phyloP scores from a whole-genome alignment of 2,888 invertebrate genomes.

The Mantis religiosa region DNA sequence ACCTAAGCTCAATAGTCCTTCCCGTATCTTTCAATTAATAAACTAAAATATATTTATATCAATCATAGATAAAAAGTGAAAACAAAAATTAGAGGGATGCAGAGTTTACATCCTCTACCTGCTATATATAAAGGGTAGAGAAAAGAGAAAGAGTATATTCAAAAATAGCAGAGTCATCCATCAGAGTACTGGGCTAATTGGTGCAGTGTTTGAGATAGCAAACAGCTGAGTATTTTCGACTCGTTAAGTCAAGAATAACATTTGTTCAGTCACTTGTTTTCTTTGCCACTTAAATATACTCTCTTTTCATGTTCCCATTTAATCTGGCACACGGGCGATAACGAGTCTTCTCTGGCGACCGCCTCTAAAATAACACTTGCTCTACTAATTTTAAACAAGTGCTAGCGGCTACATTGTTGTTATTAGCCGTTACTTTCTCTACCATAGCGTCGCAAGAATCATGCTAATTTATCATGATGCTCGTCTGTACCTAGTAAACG shows the following conservation, averaged over 20 bases:
- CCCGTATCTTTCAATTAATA: no score
- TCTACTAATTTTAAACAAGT: neutral
- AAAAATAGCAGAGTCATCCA: neutral
- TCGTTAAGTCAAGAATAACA: slow-evolving; percentile 1
- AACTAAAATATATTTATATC: no score
- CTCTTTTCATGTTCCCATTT: neutral
- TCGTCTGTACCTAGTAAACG: no score
- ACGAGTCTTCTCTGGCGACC: neutral
- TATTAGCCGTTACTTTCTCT: no score
- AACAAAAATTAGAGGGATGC: no score
- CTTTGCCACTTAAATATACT: neutral
- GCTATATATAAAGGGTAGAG: no score
- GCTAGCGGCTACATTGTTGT: no score
- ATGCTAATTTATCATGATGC: no score
- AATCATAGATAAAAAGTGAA: no score
- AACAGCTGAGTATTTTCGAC: slow-evolving; percentile 1
- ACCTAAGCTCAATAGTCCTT: no score
- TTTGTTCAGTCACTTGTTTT: neutral
- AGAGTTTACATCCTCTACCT: no score
- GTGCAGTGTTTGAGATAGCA: slow-evolving; percentile 1
- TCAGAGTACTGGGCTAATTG: neutral
- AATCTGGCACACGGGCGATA: neutral
- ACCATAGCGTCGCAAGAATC: no score
- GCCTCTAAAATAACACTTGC: neutral
- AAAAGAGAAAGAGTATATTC: neutral